Conservation (phyloP, 2,888 invertebrate species). For the Conus canariensis region DNA sequence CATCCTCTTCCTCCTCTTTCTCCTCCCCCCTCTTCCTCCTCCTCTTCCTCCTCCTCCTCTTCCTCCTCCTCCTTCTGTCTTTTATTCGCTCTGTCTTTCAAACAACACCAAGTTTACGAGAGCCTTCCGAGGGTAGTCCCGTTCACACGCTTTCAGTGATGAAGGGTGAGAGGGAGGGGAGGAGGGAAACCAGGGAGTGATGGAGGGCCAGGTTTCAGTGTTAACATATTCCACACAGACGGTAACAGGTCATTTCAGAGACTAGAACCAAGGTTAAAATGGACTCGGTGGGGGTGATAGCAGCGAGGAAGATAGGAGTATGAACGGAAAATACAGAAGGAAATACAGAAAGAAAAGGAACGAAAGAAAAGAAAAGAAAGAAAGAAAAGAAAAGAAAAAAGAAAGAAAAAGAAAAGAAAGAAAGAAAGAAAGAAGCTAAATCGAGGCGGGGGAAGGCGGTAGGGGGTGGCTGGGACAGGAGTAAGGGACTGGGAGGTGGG, state of each 20-base stretch:
- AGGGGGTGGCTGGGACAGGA: neutral
- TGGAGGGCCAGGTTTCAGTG: neutral
- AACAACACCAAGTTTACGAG: too few relatives aligned
- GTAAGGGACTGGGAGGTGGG: neutral
- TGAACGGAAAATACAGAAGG: neutral
- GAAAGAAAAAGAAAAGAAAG: neutral
- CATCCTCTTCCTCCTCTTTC: too few relatives aligned
- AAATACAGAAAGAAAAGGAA: neutral
- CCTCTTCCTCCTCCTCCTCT: too few relatives aligned
- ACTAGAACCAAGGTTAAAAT: neutral
- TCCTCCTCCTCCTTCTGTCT: too few relatives aligned
- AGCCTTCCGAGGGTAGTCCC: too few relatives aligned
- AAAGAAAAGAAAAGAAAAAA: neutral
- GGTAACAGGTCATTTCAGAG: neutral
- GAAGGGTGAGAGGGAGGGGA: too few relatives aligned
- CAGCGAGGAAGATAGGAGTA: too few relatives aligned
- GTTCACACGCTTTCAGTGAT: too few relatives aligned
- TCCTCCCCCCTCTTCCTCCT: too few relatives aligned
- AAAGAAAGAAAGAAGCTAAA: neutral
- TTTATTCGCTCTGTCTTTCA: too few relatives aligned
- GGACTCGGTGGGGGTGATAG: neutral
- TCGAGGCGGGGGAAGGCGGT: neutral
- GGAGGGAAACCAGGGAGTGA: neutral
- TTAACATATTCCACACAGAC: too few relatives aligned
- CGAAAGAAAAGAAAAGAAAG: too few relatives aligned